Evolutionary conservation across 2,113 vertebrate genomes (phyloP), one percentile per base, ranked within the genome.

Genomic region (Ptyas mucosa): DNA sequence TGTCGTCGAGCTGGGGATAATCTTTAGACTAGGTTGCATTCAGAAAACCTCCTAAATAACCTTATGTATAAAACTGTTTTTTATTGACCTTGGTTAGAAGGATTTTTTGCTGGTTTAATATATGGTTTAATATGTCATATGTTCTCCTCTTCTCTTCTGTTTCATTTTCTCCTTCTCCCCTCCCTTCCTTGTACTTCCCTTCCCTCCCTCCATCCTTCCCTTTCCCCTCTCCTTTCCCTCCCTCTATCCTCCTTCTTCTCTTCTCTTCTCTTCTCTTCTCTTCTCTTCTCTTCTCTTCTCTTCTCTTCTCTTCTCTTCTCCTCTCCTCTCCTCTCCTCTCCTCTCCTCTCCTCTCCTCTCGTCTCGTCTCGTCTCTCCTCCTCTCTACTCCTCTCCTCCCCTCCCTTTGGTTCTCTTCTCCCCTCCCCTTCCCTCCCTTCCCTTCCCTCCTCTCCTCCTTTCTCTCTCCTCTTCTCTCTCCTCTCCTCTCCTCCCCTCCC

Each of bases 321-420:
- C 11, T 15, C 5, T 39, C 29, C 29, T 75, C 14, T 26, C 26
- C 10, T 11, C 29, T 29, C 24, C 10, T 10, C 61, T 29, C 10
- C 6, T 1, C 26, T 29, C 23, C 6, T 29, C 61, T 23, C 11
- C 0, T 1, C 1, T 24, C 29, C 5, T 5, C 5, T 2, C 61
- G 8, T 0, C 10, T n/a, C 26, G 5, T 9, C 11, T 29, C 26
- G 4, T 26, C 61, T 69, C 61, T 29, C 11, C 29, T 20, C 24
- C 2, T 1, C 61, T 24, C 26, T 29, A 9, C 24, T 2, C 26
- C 64, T 75, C 8, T 24, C 26, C 11, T 2, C 24, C 7, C 11
- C 10, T 20, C 24, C 61, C 29, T 69, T 9, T 2, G 2, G 43
- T 5, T 21, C 64, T 69, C 64, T 6, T 1, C 61, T 64, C 61